Conservation (phyloP, 1,140 invertebrate genomes). For the Acromyrmex heyeri region DNA sequence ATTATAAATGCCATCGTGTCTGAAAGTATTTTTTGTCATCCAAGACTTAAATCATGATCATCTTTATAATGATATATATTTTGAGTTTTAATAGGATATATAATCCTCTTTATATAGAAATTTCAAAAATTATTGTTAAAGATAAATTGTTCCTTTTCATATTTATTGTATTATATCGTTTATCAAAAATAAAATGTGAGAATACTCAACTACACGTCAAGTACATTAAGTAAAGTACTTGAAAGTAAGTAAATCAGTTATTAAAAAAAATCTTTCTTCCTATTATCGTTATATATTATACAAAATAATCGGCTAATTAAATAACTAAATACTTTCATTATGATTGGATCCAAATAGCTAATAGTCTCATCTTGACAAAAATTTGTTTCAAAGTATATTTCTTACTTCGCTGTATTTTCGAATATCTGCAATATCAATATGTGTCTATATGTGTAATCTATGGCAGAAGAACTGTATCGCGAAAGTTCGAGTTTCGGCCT, state of each 20-base stretch:
- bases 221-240: not conserved
- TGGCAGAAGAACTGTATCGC: not conserved
- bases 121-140: not conserved
- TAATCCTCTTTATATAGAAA: not conserved
- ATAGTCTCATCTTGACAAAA: not conserved
- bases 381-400: not conserved
- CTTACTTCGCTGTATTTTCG: not conserved
- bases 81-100: not conserved
- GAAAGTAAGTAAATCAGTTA: too few relatives aligned
- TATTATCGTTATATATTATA: not conserved
- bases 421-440: not conserved
- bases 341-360: not conserved
- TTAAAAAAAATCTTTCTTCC: not conserved
- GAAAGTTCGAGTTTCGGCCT: slow-evolving; percentile 6
- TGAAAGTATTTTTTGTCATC: not conserved
- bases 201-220: not conserved
- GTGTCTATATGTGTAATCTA: not conserved
- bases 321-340: not conserved
- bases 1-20: slow-evolving; percentile 25
- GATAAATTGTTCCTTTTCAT: not conserved
- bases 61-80: not conserved
- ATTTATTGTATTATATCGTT: not conserved
- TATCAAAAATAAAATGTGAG: not conserved
- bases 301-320: not conserved
- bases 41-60: not conserved